These are phyloP conservation scores for Anoplopoma fimbria DNA, from an alignment of 2,113 vertebrate genomes.

Conservation along the genomic window DNA sequence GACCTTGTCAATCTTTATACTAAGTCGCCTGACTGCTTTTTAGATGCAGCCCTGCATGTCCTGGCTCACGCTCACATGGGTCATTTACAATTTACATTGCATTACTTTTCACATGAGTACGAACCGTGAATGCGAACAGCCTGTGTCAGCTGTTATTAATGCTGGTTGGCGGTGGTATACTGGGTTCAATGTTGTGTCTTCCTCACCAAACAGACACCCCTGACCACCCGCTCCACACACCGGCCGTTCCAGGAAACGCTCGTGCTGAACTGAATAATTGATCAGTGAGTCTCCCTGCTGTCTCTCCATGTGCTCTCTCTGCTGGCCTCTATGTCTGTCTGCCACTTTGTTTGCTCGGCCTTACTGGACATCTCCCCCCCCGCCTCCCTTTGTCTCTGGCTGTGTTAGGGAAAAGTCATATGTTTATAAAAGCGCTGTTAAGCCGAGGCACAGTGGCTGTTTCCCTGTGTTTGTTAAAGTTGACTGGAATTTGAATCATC, in stretches of 20 bases:
- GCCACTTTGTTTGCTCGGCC: constrained; percentile 11
- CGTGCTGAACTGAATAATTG: constrained; percentile 65
- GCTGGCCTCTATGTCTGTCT: constrained; percentile 42
- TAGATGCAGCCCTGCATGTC: not conserved
- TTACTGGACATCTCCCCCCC: constrained; percentile 4
- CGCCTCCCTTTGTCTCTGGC: not conserved
- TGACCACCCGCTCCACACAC: not conserved
- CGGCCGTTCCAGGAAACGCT: constrained; percentile 55
- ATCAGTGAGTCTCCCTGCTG: constrained; percentile 52
- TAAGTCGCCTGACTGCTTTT: not conserved
- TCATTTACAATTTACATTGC: not conserved
- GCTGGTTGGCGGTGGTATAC: not conserved
- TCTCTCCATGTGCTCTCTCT: constrained; percentile 38
- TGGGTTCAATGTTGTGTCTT: not conserved
- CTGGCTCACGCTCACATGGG: not conserved
- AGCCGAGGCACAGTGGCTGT: not conserved
- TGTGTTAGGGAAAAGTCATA: not conserved
- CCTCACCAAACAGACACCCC: constrained; percentile 8
- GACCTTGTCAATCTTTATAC: not conserved
- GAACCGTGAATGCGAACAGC: not conserved
- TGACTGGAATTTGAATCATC: not conserved
- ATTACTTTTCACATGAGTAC: not conserved
- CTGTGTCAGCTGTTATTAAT: not conserved
- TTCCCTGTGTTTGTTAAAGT: constrained; percentile 1
- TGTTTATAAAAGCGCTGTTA: not conserved